Base-by-base conservation (phyloP, 2,797 vertebrate species). In the Oreonectes daqikongensis region DNA sequence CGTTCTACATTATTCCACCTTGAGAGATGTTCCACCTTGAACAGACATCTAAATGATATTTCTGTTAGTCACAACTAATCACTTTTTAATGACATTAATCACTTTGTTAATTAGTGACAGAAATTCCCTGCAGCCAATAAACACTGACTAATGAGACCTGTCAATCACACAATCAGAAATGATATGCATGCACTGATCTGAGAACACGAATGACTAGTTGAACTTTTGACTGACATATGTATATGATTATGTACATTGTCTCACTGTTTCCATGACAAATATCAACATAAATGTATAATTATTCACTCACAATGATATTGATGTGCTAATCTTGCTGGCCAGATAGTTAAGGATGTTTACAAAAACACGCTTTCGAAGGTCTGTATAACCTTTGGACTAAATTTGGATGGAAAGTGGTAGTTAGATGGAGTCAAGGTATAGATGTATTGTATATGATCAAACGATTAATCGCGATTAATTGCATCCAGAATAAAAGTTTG, bases 51-150 rank as follows among this genome's bases (percentile, higher is more conserved):
- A 61, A 65, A 76, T 59, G n/a, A 79, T 77, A 63, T 50, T 72
- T 79, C 63, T 64, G 73, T 70, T 70, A 71, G 71, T 66, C 68
- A n/a, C n/a, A n/a, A 61, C 38, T 18, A 40, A 70, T 72, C 38
- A 30, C n/a, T 61, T 60, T 30, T 63, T 78, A 66, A 78, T 71
- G 66, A 55, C 24, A 30, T 70, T 63, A 55, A 79, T 79, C 44
- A 72, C 10, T 69, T 40, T 60, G 50, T 69, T 75, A 78, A 83
- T 76, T 81, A 81, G 48, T 69, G 30, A 42, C 50, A 72, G 53
- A 55, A 64, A 72, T 71, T 65, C 52, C 72, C 69, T 67, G 46
- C 20, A 55, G 79, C 48, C 46, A 24, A 42, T 26, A 52, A 57
- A 70, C 75, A 46, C n/a, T 55, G 44, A 71, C 26, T 79, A 71